Conservation (phyloP, 2,113 vertebrate species). For the Craseonycteris thonglongyai region DNA sequence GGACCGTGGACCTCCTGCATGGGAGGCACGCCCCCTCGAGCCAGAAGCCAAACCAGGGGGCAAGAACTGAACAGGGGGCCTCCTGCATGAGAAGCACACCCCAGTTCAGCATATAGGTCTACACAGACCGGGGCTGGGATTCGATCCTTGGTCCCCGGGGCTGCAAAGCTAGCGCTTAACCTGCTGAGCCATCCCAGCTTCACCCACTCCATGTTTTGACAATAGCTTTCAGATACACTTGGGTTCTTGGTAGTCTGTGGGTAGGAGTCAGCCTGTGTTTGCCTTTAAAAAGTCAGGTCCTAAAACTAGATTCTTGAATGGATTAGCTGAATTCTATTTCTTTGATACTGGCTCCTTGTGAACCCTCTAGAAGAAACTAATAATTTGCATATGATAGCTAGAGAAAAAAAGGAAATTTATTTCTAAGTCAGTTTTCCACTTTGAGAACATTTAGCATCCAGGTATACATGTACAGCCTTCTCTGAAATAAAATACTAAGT, state of each 20-base stretch:
- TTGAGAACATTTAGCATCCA: background rate
- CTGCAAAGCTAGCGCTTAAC: too few species aligned
- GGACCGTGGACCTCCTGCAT: too few species aligned
- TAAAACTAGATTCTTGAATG: background rate
- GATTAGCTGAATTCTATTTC: background rate
- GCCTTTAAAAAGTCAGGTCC: background rate
- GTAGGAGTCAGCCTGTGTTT: background rate
- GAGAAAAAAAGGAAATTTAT: background rate
- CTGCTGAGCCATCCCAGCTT: too few species aligned
- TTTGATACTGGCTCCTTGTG: background rate
- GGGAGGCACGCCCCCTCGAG: too few species aligned
- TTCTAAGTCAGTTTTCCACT: background rate
- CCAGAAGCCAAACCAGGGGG: too few species aligned
- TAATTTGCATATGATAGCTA: background rate
- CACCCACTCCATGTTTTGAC: too few species aligned
- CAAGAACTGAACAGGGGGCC: too few species aligned
- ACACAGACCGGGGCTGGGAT: too few species aligned
- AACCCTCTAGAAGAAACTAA: background rate
- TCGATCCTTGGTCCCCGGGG: too few species aligned
- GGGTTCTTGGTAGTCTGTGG: background rate
- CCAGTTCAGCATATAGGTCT: too few species aligned
- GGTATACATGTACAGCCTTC: background rate
- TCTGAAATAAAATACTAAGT: constrained; percentile 24
- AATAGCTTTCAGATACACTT: background rate
- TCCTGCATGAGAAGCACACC: too few species aligned